phyloP scores from a whole-genome alignment of 2,888 invertebrate genomes.

The Acholoe squamosa region DNA sequence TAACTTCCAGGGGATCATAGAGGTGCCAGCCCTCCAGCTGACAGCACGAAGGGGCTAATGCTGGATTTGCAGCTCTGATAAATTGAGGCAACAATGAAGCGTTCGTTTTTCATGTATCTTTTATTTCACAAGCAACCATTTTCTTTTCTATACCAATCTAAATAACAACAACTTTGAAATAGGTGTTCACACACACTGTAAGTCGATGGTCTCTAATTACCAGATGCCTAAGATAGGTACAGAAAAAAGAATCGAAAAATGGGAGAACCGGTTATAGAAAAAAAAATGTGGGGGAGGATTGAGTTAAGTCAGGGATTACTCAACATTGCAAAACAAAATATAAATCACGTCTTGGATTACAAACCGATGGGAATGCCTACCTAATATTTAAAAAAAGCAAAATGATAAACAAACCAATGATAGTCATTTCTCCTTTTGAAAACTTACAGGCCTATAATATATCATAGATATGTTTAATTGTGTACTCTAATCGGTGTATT shows the following conservation, averaged over 20 bases:
- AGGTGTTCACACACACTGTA: constrained; percentile 30
- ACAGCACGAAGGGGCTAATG: no score
- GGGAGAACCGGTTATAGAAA: neutral
- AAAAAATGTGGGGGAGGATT: neutral
- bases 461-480: no score
- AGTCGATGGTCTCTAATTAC: constrained; percentile 5
- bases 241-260: neutral
- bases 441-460: neutral
- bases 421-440: neutral
- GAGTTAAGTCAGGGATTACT: neutral
- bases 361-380: constrained; percentile 6
- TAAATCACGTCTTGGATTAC: neutral
- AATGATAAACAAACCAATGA: neutral
- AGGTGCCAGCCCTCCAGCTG: no score
- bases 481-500: no score
- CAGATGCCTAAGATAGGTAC: neutral
- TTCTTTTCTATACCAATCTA: constrained; percentile 44
- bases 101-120: neutral
- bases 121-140: constrained; percentile 53
- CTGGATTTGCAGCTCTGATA: no score
- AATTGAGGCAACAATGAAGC: neutral
- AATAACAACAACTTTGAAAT: constrained; percentile 51
- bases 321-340: constrained; percentile 1
- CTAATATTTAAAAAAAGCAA: constrained; percentile 18
- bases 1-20: no score